phyloP scores from a whole-genome alignment of 2,113 vertebrate genomes.

The Anolis carolinensis region DNA sequence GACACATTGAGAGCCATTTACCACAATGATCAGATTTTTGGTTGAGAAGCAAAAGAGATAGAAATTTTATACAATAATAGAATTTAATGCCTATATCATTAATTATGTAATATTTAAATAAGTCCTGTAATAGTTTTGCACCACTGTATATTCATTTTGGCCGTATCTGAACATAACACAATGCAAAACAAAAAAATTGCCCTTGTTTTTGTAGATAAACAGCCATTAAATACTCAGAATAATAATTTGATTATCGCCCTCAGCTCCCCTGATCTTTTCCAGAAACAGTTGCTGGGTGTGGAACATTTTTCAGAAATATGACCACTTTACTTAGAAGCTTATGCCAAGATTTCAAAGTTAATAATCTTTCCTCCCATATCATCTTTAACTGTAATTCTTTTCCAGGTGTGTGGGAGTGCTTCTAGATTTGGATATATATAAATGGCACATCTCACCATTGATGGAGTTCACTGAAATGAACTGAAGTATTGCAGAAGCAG shows the following conservation, averaged over 20 bases:
- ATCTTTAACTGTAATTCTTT: neutral
- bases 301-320: conserved; percentile 19
- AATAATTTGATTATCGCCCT: neutral
- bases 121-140: neutral
- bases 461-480: neutral
- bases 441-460: neutral
- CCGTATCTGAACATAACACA: neutral
- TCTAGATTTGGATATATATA: conserved; percentile 2
- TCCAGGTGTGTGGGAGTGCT: neutral
- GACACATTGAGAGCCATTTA: neutral
- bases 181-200: neutral
- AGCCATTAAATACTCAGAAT: neutral
- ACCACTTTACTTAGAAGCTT: neutral
- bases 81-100: neutral
- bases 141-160: neutral
- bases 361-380: neutral
- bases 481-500: neutral
- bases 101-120: neutral
- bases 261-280: neutral
- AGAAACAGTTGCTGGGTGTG: neutral
- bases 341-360: neutral
- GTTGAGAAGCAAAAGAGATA: conserved; percentile 10
- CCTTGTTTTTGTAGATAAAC: neutral
- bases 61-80: conserved; percentile 19
- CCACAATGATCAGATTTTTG: neutral